Conservation (phyloP, 2,888 invertebrate species). For the Ptycholaimellus sp. region DNA sequence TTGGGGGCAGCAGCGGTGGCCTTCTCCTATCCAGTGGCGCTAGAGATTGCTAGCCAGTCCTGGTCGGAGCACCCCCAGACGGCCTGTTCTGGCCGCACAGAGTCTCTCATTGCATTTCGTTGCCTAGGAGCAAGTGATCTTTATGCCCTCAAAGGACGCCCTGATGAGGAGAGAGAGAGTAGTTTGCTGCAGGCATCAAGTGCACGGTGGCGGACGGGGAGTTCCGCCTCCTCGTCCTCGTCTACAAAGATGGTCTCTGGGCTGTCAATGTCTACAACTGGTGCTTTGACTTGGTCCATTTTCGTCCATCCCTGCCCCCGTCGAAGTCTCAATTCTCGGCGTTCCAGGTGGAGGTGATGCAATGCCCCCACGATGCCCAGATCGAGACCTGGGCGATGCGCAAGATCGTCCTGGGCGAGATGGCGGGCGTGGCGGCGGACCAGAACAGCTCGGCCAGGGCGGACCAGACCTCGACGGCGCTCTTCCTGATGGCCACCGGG, state of each 20-base stretch:
- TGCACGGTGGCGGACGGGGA: conserved; percentile 1
- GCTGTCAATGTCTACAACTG: conserved; percentile 2
- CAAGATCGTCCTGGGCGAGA: conserved; percentile 1
- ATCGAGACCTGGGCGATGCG: conserved; percentile 8
- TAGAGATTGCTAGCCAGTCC: no score
- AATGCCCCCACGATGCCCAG: not conserved
- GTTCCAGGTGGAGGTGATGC: not conserved
- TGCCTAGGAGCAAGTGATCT: no score
- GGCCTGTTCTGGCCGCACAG: no score
- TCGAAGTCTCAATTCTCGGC: not conserved
- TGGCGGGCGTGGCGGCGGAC: not conserved
- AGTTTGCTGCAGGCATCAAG: no score
- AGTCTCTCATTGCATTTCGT: no score
- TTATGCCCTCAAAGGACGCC: no score
- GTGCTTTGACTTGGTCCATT: conserved; percentile 3
- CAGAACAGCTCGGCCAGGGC: not conserved
- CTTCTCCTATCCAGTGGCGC: no score
- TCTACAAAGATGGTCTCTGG: conserved; percentile 6
- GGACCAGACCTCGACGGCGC: no score
- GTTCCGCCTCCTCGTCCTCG: conserved; percentile 3
- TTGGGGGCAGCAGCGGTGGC: no score
- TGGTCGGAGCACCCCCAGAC: no score
- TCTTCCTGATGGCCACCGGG: conserved; percentile 11
- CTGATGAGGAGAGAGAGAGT: no score
- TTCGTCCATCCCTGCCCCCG: not conserved